Base-by-base conservation (phyloP, 2,888 invertebrate species). In the Tachina fera region DNA sequence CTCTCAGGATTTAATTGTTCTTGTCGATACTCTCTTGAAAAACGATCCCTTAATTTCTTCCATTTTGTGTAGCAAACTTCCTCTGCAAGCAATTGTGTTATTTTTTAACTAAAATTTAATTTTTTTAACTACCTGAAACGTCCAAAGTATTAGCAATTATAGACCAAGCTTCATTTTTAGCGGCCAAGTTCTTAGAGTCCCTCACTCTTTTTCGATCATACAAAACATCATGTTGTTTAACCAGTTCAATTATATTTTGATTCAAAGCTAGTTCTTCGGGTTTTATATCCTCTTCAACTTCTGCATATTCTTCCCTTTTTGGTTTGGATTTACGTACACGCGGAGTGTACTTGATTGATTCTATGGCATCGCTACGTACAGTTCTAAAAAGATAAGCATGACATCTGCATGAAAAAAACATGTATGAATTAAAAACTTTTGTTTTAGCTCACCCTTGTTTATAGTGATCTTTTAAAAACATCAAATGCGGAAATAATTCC, bases 21-120 rank as follows among this genome's bases (percentile, higher is more conserved):
- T 58, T 89, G 88, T 3, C 91, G 89, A 87, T 90, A 92, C 84
- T 91, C 91, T 5, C 91, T 89, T 0, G 91, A 89, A 80, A 92
- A 91, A 9, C 92, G 90, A 84, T 91, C 91, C 0, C 91, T 88
- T 58, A 91, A 41, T 63, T 90, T 90, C 43, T 91, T 91, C 91
- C 91, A 91, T 39, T 90, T 91, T 45, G 89, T 90, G 41, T 91
- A 92, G 67, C 91, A 89, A 1, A 87, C 41, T 86, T 91, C 88
- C 86, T 92, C 91, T 91, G 51, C 5, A 76, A 83, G 53, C n/a
- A 22, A 51, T 58, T 65, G 14, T 31, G 11, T 41, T 10, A 49
- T 51, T 45, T 45, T 31, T 13, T 58, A 9, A 9, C 1, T 51
- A 68, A 68, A 68, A 45, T 1, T 22, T 19, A 11, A 4, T 3